Evolutionary conservation across 1,140 invertebrate species (phyloP), one percentile per base, ranked within the genome.

Genomic region (Trinorchestia longiramus): DNA sequence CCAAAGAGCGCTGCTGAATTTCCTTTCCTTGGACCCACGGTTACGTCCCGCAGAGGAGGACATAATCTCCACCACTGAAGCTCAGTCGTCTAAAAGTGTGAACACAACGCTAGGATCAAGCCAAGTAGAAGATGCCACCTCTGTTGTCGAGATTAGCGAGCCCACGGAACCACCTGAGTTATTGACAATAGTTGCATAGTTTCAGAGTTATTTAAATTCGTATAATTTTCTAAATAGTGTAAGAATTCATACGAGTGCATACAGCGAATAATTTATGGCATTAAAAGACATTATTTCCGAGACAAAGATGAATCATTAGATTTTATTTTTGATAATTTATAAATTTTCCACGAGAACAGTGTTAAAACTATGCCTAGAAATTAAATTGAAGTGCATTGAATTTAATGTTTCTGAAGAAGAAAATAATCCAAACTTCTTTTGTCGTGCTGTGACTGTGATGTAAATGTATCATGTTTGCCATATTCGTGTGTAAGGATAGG

Each of bases 221-320:
- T 77, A 45, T 94, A 45, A 45, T 44, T 94, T 44, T 45, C 92
- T 45, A 94, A 17, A 47, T 42, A 44, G 40, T 28, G 40, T 45
- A 94, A 44, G 43, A 47, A 23, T 45, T 47, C 43, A 43, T 43
- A 47, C 36, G 44, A 47, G 92, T 94, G 92, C 44, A 44, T 94
- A 43, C 92, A 47, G 43, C 19, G 92, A 43, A 47, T 94, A 94
- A 94, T 94, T 94, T 94, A 94, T 94, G 92, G 92, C 92, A 94
- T 94, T 94, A 94, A 94, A 94, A 94, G 92, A 94, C 92, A 94
- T 47, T 94, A 94, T 94, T 90, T 28, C 88, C 8, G 88, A 90
- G 88, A 19, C 88, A 42, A 42, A 42, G 11, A 40, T 90, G 41
- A 90, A 77, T 77, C 28, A 36, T 3, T 77, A 23, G 15, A 77